phyloP scores from a whole-genome alignment of 2,888 invertebrate species.

The Heliconius cydno region DNA sequence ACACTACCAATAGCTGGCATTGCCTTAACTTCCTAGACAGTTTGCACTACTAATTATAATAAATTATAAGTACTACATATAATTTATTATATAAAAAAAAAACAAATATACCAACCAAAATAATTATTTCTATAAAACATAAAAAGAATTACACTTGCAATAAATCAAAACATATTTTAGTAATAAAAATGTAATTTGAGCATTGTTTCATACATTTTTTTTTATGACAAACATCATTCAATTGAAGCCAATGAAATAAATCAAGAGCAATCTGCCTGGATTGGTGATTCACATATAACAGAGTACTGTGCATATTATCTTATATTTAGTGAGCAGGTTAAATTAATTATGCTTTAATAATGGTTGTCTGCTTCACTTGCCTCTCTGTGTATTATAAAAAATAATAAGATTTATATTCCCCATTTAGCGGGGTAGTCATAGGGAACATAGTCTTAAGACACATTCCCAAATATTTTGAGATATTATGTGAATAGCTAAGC shows the following conservation, averaged over 20 bases:
- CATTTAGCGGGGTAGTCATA: background rate
- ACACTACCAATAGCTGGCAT: constrained; percentile 3
- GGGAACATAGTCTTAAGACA: background rate
- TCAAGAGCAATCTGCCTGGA: constrained; percentile 65
- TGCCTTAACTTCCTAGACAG: background rate
- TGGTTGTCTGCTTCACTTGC: constrained; percentile 25
- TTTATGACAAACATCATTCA: constrained; percentile 59
- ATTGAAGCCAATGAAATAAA: constrained; percentile 69
- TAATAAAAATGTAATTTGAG: constrained; percentile 30
- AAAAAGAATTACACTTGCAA: background rate
- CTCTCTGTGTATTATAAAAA: background rate
- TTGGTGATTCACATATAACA: constrained; percentile 69
- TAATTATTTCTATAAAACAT: background rate
- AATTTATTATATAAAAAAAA: background rate
- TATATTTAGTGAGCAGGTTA: constrained; percentile 55
- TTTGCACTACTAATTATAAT: background rate
- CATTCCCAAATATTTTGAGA: too few relatives aligned
- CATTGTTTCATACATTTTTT: constrained; percentile 30
- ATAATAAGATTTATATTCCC: background rate
- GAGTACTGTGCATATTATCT: constrained; percentile 57
- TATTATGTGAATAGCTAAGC: too few relatives aligned
- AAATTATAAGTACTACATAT: background rate
- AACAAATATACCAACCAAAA: background rate
- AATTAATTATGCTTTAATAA: constrained; percentile 48
- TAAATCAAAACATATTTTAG: background rate